Conservation (phyloP, 2,797 vertebrate species). For the Poecilia picta region DNA sequence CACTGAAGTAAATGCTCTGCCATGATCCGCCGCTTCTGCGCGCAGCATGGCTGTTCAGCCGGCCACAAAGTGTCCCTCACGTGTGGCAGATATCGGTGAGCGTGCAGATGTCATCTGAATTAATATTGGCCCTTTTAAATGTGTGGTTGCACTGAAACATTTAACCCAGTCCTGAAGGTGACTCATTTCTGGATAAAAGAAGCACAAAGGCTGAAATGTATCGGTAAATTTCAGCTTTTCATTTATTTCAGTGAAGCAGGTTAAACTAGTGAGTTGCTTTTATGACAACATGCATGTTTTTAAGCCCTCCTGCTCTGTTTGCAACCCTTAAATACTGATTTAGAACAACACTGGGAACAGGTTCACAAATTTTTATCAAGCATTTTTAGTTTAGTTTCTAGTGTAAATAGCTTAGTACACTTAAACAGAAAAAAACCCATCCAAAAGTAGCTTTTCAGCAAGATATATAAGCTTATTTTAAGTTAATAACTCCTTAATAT, state of each 20-base stretch:
- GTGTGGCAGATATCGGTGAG: slow-evolving; percentile 55
- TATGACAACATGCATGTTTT: not conserved
- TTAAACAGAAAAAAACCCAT: no score
- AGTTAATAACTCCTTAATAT: no score
- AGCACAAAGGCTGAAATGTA: not conserved
- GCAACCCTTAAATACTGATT: not conserved
- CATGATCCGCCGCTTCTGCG: slow-evolving; percentile 48
- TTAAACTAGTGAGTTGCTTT: not conserved
- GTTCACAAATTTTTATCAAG: no score
- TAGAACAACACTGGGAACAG: not conserved
- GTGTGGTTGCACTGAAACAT: not conserved
- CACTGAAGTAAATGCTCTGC: slow-evolving; percentile 44
- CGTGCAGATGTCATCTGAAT: slow-evolving; percentile 31
- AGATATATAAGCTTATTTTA: no score
- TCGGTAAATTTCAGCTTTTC: not conserved
- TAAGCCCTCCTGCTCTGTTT: not conserved
- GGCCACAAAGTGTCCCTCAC: slow-evolving; percentile 33
- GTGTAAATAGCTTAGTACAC: no score
- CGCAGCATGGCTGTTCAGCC: slow-evolving; percentile 43
- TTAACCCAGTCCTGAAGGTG: slow-evolving; percentile 14
- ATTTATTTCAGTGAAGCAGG: not conserved
- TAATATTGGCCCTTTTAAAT: slow-evolving; percentile 42
- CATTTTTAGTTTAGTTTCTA: no score
- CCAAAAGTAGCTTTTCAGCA: no score
- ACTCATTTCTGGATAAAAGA: not conserved